Base-by-base conservation (phyloP, 1,140 invertebrate species). In the Drosophila serrata region DNA sequence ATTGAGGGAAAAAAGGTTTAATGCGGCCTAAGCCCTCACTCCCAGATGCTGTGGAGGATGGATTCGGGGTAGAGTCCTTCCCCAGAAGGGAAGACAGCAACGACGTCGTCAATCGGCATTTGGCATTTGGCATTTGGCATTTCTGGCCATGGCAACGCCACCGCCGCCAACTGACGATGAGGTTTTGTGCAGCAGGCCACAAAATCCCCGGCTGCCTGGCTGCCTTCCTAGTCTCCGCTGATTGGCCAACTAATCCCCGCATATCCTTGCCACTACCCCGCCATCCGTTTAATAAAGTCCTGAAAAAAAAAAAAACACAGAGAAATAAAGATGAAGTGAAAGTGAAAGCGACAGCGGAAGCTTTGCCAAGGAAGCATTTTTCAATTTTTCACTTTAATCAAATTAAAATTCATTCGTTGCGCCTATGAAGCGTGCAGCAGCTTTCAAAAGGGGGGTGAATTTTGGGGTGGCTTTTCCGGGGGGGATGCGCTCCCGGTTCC, bases 361-460 rank as follows among this genome's bases (percentile, higher is more conserved):
- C 68, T 79, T 78, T 43, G 67, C 48, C 55, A 24, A 59, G 56
- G 27, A 57, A 33, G 57, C 45, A 76, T 79, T 84, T 88, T 88
- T 81, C 82, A 84, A 91, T 91, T 91, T 91, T 91, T 84, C 82
- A 87, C 82, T 91, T 91, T 91, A 91, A 91, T 91, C 84, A 91
- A 91, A 91, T 91, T 91, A 91, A 88, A 91, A 91, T 91, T 91
- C 88, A 91, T 91, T 91, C 88, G 88, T 77, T 78, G 74, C 88
- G 88, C 88, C 84, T 91, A 84, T 87, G 88, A 91, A 87, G 87
- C 88, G 84, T 87, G 76, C 70, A 45, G 42, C 19, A n/a, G 45
- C 45, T 46, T 46, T 8, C 22, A 42, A 79, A 58, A 58, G 37
- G 39, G 69, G 24, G 24, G 24, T 29, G 8, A 19, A 19, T 31